phyloP scores from a whole-genome alignment of 2,797 vertebrate genomes.

The Syngnathus rostellatus region DNA sequence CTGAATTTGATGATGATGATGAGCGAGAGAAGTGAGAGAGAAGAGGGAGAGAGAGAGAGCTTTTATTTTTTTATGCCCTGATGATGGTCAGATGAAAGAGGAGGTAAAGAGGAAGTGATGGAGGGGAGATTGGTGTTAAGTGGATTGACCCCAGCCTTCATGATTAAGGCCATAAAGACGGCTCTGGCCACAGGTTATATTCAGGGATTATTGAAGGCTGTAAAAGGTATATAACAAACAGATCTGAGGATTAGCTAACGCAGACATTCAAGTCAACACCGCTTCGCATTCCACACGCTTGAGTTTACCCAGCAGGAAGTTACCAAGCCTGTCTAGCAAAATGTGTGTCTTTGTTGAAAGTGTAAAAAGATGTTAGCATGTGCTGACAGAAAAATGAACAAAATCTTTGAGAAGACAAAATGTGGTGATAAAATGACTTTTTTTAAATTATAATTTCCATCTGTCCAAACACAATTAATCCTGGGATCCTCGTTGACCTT shows the following conservation, averaged over 20 bases:
- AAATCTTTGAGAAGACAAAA: neutral
- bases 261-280: slow-evolving; percentile 25
- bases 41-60: neutral
- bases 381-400: slow-evolving; percentile 2
- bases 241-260: slow-evolving; percentile 41
- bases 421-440: neutral
- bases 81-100: slow-evolving; percentile 31
- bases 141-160: slow-evolving; percentile 43
- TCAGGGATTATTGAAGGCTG: slow-evolving; percentile 41
- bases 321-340: neutral
- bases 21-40: neutral
- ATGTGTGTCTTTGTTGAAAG: neutral
- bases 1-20: neutral
- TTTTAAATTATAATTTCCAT: neutral
- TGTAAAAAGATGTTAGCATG: slow-evolving; percentile 1
- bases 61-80: slow-evolving; percentile 21
- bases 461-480: neutral
- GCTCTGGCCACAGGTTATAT: slow-evolving; percentile 32
- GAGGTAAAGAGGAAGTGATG: slow-evolving; percentile 38
- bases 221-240: slow-evolving; percentile 28
- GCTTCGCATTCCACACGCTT: slow-evolving; percentile 22
- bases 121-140: slow-evolving; percentile 34
- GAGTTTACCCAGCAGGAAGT: slow-evolving; percentile 13
- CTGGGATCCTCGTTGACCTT: neutral
- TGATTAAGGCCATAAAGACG: slow-evolving; percentile 27